Conservation (phyloP, 1,140 invertebrate genomes). For the Polyergus mexicanus region DNA sequence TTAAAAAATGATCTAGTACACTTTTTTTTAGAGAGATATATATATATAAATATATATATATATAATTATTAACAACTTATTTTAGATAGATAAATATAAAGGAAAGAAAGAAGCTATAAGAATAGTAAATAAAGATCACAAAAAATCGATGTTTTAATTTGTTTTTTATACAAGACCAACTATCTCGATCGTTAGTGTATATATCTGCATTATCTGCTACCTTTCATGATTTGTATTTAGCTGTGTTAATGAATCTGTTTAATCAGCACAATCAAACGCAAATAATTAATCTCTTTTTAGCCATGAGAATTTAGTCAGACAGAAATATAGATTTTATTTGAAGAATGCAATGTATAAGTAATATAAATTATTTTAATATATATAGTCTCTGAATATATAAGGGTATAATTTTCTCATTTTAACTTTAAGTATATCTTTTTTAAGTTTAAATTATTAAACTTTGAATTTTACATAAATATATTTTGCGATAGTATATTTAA, state of each 20-base stretch:
- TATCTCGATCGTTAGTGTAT: conserved; percentile 24
- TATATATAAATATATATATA: too few relatives aligned
- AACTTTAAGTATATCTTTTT: conserved; percentile 5
- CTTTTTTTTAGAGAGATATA: background rate
- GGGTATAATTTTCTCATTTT: background rate
- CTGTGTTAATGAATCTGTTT: conserved; percentile 67
- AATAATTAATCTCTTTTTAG: conserved; percentile 55
- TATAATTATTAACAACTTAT: background rate
- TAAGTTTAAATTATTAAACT: background rate
- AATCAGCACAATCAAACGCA: conserved; percentile 61
- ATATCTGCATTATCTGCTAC: conserved; percentile 20
- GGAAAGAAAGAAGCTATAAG: background rate
- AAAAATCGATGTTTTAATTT: background rate
- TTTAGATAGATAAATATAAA: background rate
- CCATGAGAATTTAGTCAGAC: background rate
- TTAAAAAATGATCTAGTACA: background rate
- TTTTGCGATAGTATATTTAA: background rate
- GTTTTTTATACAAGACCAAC: conserved; percentile 6
- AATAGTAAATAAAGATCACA: background rate
- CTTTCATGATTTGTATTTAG: conserved; percentile 22
- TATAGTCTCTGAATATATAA: conserved; percentile 13
- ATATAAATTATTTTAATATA: background rate
- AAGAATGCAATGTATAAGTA: background rate
- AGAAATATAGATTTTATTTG: conserved; percentile 29
- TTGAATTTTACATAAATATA: conserved; percentile 16